phyloP scores from a whole-genome alignment of 2,888 invertebrate genomes.

The Rhagophthalmus giganteus region DNA sequence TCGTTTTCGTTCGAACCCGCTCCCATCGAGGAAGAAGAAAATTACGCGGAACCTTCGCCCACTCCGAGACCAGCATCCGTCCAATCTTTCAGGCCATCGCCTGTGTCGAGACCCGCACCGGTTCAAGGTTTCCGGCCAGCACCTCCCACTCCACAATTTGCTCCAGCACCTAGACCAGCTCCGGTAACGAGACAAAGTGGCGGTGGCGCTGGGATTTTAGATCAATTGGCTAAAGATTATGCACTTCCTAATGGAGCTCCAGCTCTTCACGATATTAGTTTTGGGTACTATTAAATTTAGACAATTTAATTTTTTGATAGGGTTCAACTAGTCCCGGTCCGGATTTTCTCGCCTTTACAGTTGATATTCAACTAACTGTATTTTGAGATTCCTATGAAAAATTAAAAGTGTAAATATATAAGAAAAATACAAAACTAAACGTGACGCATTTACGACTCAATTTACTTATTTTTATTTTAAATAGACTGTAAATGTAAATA shows the following conservation, averaged over 20 bases:
- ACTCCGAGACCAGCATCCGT: slow-evolving; percentile 38
- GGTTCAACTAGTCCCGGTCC: slow-evolving; percentile 24
- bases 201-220: slow-evolving; percentile 65
- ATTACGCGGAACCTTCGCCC: slow-evolving; percentile 43
- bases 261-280: slow-evolving; percentile 80
- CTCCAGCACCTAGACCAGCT: slow-evolving; percentile 42
- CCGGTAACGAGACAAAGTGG: slow-evolving; percentile 40
- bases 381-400: slow-evolving; percentile 20
- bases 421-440: slow-evolving; percentile 2
- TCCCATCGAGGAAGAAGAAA: slow-evolving; percentile 45
- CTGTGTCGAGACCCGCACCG: slow-evolving; percentile 47
- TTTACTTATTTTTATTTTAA: slow-evolving; percentile 10
- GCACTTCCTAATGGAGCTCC: slow-evolving; percentile 71
- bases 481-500: slow-evolving; percentile 25
- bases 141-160: slow-evolving; percentile 39
- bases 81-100: slow-evolving; percentile 33
- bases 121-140: slow-evolving; percentile 39
- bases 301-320: slow-evolving; percentile 8
- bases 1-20: slow-evolving; percentile 45
- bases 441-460: too few relatives aligned
- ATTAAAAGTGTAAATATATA: not conserved
- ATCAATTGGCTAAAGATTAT: slow-evolving; percentile 80
- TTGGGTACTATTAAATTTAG: slow-evolving; percentile 70
- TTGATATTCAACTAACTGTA: slow-evolving; percentile 27
- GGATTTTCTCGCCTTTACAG: slow-evolving; percentile 6